Evolutionary conservation across 1,140 invertebrate genomes (phyloP), one percentile per base, ranked within the genome.

Genomic region (Cardiocondyla obscurior): DNA sequence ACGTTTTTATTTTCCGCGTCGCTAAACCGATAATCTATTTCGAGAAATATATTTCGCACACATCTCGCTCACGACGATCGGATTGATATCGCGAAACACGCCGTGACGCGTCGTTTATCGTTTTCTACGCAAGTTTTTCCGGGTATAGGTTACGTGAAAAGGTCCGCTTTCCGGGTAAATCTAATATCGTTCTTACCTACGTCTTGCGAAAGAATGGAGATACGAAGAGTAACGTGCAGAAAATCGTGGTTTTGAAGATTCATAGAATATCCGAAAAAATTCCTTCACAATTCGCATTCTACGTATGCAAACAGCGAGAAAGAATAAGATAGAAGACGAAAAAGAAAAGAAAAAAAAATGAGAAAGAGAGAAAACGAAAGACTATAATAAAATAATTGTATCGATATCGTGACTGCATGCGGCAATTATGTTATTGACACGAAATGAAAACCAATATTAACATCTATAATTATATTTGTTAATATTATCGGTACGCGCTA

Each of bases 61-160:
- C 39, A 62, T 79, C 79, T 58, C 60, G 36, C n/a, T 44, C 22
- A 33, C 67, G 62, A 74, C 65, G 70, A 87, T 82, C 82, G 69
- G 46, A 87, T 88, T 87, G 85, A 86, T 86, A 84, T 81, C 73
- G 46, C 57, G 69, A 74, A 83, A 76, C 86, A 76, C 62, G 67
- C 39, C 49, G 57, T 74, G 86, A 85, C 85, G 85, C 62, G 57
- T 85, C 77, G 86, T 88, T 87, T 85, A 88, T 88, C 85, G 86
- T 62, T 87, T 82, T 88, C 70, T 72, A 6, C 33, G 81, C 76
- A 65, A 22, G 46, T 87, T 85, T 84, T 88, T 88, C 51, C 85
- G 81, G 30, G 49, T 39, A 30, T 46, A 30, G 64, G 70, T 70
- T 82, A 86, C 49, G 76, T 57, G 85, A 82, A 88, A 86, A 62